Evolutionary conservation across 30 jellyfish, hydroid and myxozoan species (phyloP).

Genomic region (Rhopilema esculentum): DNA sequence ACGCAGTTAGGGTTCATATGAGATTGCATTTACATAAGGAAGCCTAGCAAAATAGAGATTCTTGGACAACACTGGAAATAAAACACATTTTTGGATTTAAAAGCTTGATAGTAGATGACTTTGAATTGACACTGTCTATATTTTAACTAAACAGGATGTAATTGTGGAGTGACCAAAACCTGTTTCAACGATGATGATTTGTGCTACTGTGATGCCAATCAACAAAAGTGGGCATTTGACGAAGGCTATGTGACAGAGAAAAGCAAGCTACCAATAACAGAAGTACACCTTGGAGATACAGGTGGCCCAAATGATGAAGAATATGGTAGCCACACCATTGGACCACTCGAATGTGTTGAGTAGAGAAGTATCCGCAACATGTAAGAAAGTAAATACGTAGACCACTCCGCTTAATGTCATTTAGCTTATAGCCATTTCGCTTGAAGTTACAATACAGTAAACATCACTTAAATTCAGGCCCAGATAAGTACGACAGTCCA

Average conservation of each 20-base stretch:
- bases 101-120: too few species aligned
- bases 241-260: background rate
- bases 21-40: too few species aligned
- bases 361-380: too few species aligned
- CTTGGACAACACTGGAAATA: too few species aligned
- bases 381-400: too few species aligned
- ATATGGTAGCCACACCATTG: background rate
- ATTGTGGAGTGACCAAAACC: background rate
- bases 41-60: too few species aligned
- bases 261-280: background rate
- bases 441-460: too few species aligned
- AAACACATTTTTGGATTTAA: background rate
- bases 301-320: background rate
- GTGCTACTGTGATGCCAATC: background rate
- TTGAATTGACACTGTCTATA: background rate
- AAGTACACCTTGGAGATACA: background rate
- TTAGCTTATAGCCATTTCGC: too few species aligned
- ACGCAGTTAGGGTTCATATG: too few species aligned
- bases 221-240: background rate
- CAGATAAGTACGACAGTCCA: too few species aligned
- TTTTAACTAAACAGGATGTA: background rate
- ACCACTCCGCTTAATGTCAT: too few species aligned
- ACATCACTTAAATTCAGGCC: too few species aligned
- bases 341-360: background rate
- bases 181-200: background rate